Percentiles rank a stretch among this genome's conserved stretches.
Evolutionary conservation across 2,113 vertebrate species (phyloP).

Genomic region (Pungitius pungitius): DNA sequence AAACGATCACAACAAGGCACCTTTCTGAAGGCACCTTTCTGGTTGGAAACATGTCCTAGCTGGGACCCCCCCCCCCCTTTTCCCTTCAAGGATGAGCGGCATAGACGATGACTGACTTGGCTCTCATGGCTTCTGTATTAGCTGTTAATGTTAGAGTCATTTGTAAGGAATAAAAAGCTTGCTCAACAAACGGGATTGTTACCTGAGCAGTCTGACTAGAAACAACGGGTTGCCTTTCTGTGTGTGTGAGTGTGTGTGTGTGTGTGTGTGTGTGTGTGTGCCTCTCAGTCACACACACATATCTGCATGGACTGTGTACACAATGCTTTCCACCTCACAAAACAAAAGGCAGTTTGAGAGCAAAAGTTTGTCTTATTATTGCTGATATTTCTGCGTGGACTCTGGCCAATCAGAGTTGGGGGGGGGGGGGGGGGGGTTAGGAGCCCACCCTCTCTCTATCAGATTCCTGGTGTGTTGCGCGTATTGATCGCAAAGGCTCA

Average conservation of each 20-base stretch:
- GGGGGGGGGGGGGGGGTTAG: not conserved
- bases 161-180: not conserved
- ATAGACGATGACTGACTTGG: not conserved
- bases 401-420: slow-evolving; percentile 38
- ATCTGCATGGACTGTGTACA: not conserved
- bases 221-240: not conserved
- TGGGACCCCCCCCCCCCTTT: no score
- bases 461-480: slow-evolving; percentile 83
- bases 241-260: not conserved
- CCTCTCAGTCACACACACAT: not conserved
- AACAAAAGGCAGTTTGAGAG: slow-evolving; percentile 53
- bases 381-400: slow-evolving; percentile 45
- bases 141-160: not conserved
- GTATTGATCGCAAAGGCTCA: slow-evolving; percentile 90
- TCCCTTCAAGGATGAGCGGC: no score
- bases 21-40: no score
- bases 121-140: not conserved
- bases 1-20: no score
- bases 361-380: slow-evolving; percentile 57
- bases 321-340: slow-evolving; percentile 18
- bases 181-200: not conserved
- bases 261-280: not conserved
- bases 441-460: slow-evolving; percentile 62
- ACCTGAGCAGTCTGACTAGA: not conserved
- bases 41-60: no score